These are phyloP conservation scores for Lordiphosa clarofinis DNA, from an alignment of 1,140 invertebrate species.

Conservation along the genomic window DNA sequence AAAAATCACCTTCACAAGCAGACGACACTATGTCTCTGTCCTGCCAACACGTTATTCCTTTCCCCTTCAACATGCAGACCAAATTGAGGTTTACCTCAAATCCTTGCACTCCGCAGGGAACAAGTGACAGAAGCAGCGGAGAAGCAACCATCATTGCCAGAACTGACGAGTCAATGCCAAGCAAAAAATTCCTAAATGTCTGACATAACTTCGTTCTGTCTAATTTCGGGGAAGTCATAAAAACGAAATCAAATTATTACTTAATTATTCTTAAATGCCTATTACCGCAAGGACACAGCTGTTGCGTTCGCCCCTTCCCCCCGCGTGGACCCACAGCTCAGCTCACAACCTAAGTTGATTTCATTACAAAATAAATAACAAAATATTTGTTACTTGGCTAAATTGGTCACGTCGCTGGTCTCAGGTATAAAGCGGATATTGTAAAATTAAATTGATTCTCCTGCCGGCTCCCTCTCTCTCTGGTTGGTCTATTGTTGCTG, in stretches of 20 bases:
- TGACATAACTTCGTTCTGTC: not conserved
- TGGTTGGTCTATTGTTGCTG: slow-evolving; percentile 19
- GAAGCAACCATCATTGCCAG: no score
- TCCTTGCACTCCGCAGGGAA: no score
- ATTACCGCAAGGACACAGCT: slow-evolving; percentile 40
- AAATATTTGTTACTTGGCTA: slow-evolving; percentile 69
- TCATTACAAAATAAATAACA: slow-evolving; percentile 64
- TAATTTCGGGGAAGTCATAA: slow-evolving; percentile 10
- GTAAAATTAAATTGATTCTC: slow-evolving; percentile 74
- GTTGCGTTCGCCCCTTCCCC: slow-evolving; percentile 6
- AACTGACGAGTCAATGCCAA: no score
- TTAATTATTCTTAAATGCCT: slow-evolving; percentile 65
- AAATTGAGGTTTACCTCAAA: slow-evolving; percentile 33
- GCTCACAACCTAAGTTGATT: slow-evolving; percentile 35
- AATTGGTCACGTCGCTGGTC: slow-evolving; percentile 67
- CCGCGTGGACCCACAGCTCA: not conserved
- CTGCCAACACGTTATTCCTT: slow-evolving; percentile 23
- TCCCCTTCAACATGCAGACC: no score
- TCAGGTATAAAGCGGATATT: slow-evolving; percentile 76
- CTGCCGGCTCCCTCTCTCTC: not conserved
- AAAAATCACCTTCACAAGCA: slow-evolving; percentile 5
- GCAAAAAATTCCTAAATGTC: slow-evolving; percentile 11
- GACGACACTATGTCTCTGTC: slow-evolving; percentile 19
- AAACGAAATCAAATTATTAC: slow-evolving; percentile 64
- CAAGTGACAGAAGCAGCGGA: no score